Base-by-base conservation (phyloP, 2,888 invertebrate species). In the Bedellia somnulentella region DNA sequence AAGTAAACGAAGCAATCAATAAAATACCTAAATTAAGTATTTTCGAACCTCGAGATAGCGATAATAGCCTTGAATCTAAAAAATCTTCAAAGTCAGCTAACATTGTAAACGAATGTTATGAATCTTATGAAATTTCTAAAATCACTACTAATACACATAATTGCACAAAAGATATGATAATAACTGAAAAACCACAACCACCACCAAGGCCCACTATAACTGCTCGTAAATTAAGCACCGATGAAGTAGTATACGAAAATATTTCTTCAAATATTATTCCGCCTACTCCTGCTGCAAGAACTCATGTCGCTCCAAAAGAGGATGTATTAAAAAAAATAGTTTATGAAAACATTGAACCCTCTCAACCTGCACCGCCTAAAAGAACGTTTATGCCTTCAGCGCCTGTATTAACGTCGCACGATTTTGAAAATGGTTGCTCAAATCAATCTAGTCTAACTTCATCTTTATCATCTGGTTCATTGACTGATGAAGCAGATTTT, bases 401-500 rank as follows among this genome's bases (percentile, higher is more conserved):
- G 9, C 18, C 18, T 5, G 18, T 9, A 18, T 9, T 6, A 9
- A 18, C 9, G 18, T 6, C 9, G 5, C 18, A 18, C 9, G 5
- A 5, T 18, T 18, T 18, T 24, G 24, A 5, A 5, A 10, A 24
- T 24, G 10, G 24, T 24, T 15, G 13, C 11, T 26, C 11, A 45
- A 34, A 34, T n/a, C n/a, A n/a, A n/a, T n/a, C 43, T 2, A 70
- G 70, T 44, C 57, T 61, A 34, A 52, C 66, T 4, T 75, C 73
- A 5, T 59, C 64, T 6, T 36, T 58, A 33, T 70, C 73, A 9
- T 62, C 70, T 10, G 71, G 67, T 48, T 71, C 71, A 22, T 54
- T 68, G 61, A 49, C 58, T 24, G 75, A 76, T 37, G 75, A 71
- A 49, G 46, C 70, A 8, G 68, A 73, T 47, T 52, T 76, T 35